Percentiles rank a stretch among this genome's conserved stretches.
Conservation (phyloP, 2,888 invertebrate species). For the Tetramorium bicarinatum region DNA sequence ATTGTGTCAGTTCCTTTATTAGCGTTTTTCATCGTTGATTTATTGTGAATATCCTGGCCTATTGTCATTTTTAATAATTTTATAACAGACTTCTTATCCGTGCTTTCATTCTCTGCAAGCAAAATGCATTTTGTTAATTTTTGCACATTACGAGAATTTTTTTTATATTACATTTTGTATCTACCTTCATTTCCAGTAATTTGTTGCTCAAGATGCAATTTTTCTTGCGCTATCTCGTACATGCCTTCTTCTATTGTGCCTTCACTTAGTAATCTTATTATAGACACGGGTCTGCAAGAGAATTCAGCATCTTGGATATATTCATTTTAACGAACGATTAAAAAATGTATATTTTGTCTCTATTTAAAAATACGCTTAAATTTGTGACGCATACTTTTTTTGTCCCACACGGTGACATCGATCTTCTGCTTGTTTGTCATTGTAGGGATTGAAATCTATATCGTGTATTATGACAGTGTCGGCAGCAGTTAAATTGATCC, state of each 20-base stretch:
- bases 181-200: constrained; percentile 90
- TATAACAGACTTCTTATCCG: constrained; percentile 93
- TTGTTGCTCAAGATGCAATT: constrained; percentile 96
- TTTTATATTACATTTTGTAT: constrained; percentile 28
- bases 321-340: not conserved
- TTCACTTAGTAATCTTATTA: constrained; percentile 94
- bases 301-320: constrained; percentile 41
- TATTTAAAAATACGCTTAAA: constrained; percentile 14
- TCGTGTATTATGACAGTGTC: constrained; percentile 99
- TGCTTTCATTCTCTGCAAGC: constrained; percentile 90
- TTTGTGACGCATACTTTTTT: constrained; percentile 85
- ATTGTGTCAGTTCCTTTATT: constrained; percentile 70
- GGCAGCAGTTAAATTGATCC: constrained; percentile 97
- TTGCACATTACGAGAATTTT: constrained; percentile 14
- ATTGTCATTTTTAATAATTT: constrained; percentile 93
- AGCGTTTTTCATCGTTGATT: constrained; percentile 74
- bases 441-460: constrained; percentile 99
- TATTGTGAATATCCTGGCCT: constrained; percentile 88
- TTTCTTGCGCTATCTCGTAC: constrained; percentile 95
- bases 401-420: constrained; percentile 90
- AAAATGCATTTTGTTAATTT: constrained; percentile 54
- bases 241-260: constrained; percentile 98
- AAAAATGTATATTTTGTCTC: constrained; percentile 9
- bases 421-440: constrained; percentile 99
- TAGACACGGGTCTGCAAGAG: constrained; percentile 91